A percentile compares a stretch with the other conserved stretches of the same genome.
These are phyloP conservation scores for Chymomyza procnemis DNA, from an alignment of 2,888 invertebrate species.

Conservation along the genomic window DNA sequence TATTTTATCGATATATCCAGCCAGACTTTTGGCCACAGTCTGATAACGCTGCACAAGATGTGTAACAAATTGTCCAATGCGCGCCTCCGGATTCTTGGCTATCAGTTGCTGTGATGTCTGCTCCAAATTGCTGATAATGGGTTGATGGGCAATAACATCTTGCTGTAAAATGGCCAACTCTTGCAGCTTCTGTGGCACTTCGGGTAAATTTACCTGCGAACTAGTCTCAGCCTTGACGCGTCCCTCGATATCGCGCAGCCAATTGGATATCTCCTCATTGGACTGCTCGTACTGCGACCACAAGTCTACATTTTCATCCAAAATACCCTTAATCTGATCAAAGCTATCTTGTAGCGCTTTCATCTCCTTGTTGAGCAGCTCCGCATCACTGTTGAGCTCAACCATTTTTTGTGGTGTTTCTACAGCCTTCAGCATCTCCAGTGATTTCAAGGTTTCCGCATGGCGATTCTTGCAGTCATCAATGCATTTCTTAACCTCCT, in stretches of 20 bases:
- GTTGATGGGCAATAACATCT: constrained; percentile 83
- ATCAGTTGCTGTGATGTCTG: constrained; percentile 86
- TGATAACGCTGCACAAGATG: constrained; percentile 88
- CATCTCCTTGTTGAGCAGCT: constrained; percentile 85
- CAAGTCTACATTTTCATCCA: constrained; percentile 85
- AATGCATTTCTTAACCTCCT: constrained; percentile 86
- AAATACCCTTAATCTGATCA: constrained; percentile 82
- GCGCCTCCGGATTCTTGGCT: constrained; percentile 88
- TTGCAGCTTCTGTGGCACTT: constrained; percentile 84
- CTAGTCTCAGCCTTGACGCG: constrained; percentile 86
- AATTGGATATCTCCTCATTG: constrained; percentile 86
- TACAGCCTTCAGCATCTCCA: constrained; percentile 85
- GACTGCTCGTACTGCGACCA: constrained; percentile 90
- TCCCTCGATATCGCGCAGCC: constrained; percentile 89
- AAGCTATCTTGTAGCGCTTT: constrained; percentile 85
- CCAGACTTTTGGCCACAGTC: constrained; percentile 85
- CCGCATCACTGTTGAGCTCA: constrained; percentile 84
- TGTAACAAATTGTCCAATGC: constrained; percentile 88
- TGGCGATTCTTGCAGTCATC: constrained; percentile 85
- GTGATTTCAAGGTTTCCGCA: constrained; percentile 84
- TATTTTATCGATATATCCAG: constrained; percentile 85
- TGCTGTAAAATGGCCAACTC: constrained; percentile 83
- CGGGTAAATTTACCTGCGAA: constrained; percentile 84
- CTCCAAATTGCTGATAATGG: constrained; percentile 84
- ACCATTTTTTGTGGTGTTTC: constrained; percentile 85